Evolutionary conservation across 2,797 vertebrate genomes (phyloP), one percentile per base, ranked within the genome.

Genomic region (Dendrocincla fuliginosa): DNA sequence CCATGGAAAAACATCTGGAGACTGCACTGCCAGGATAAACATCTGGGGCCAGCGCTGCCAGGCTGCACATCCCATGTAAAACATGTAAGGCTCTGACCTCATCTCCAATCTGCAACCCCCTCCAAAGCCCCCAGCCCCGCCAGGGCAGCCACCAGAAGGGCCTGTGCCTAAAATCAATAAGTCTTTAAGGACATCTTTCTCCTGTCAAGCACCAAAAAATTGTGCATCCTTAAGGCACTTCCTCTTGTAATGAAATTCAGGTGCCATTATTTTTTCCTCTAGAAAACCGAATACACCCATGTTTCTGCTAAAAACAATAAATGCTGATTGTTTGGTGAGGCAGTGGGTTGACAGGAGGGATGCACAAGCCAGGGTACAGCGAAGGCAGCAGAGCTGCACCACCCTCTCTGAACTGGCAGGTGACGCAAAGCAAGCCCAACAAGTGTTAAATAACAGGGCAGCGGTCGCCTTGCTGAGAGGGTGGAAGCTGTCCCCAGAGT

Each of bases 361-460:
- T 4, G 9, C 25, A 3, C 4, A 25, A 24, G 55, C 15, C 63
- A 46, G 61, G 37, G 68, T 1, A 5, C 2, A 82, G 56, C 10
- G 14, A 16, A 30, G 80, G 53, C 63, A 16, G 82, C 61, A n/a
- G 39, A 59, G 28, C 82, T n/a, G 8, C 9, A 46, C 6, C 56
- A 39, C 32, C 9, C 35, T 20, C 32, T 44, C 75, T 28, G 85
- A 68, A 84, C 64, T 15, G 76, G 67, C 73, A 65, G 82, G 93
- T 17, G 57, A 74, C n/a, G 71, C 82, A 88, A 94, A 96, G 96
- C 91, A 88, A 96, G 78, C 33, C 93, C 93, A 87, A 93, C 69
- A 84, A 94, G 94, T 89, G 93, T 42, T 93, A 93, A 98, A 97
- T 90, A 90, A 71, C 79, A 95, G 95, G 88, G 92, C 96, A 93